Base-by-base conservation (phyloP, 2,113 vertebrate genomes). In the Eonycteris spelaea region DNA sequence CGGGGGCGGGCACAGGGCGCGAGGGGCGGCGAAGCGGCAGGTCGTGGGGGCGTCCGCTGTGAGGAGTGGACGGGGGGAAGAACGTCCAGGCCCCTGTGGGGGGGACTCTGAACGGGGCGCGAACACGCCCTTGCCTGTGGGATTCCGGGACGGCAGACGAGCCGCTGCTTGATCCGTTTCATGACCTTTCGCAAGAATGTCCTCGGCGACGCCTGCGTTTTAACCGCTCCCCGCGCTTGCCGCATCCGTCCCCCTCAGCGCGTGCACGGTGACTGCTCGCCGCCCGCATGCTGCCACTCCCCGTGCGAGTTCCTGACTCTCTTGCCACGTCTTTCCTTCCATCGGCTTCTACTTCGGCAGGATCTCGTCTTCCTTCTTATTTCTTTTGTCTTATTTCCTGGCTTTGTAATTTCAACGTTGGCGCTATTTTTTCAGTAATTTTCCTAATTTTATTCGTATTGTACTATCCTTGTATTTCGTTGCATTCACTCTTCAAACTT, bases 1-100 rank as follows among this genome's bases (percentile, higher is more conserved):
- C 2, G 8, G 18, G 51, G 14, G 33, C 13, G 33, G 19, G n/a
- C 3, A n/a, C 0, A 55, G 24, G 21, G 14, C 7, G 33, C 2
- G n/a, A 84, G 30, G 7, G 2, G 18, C 6, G 55, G 28, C 5
- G 7, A 86, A 57, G n/a, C 0, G 38, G 65, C 24, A 89, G 14
- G 48, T 33, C 65, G 84, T 95, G 45, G 7, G 14, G 1, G 5
- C 16, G 28, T 26, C 3, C 45, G 24, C 3, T 63, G 15, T 35
- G 19, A 8, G 24, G n/a, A 79, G 57, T 4, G 59, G 35, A 65
- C 45, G 14, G 15, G 33, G 57, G 16, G 3, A 67, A 71, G 28
- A 65, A 75, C 78, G 24, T 35, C 15, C 55, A 51, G 63, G 45
- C 2, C 74, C 24, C 33, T 48, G 12, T 40, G n/a, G 7, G 70